phyloP scores from a whole-genome alignment of 2,113 vertebrate species.

The Amblyopsis rosae region DNA sequence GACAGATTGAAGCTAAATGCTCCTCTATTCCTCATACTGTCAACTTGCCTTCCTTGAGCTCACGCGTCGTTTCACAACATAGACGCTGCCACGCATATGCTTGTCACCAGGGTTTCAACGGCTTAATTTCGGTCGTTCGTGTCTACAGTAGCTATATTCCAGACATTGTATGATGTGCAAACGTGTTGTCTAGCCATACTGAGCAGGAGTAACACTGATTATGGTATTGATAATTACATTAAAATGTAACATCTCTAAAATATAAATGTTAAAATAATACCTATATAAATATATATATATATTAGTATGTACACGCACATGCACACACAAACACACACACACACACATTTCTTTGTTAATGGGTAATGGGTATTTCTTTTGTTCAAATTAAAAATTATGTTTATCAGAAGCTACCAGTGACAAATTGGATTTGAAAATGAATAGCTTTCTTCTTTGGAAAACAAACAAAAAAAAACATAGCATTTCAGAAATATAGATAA shows the following conservation, averaged over 20 bases:
- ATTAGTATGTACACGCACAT: not conserved
- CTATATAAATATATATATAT: too few relatives aligned
- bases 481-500: too few relatives aligned
- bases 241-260: too few relatives aligned
- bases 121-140: constrained; percentile 6
- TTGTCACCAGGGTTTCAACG: constrained; percentile 21
- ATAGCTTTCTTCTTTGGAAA: too few relatives aligned
- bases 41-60: constrained; percentile 17
- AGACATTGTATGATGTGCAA: not conserved
- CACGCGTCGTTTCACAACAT: not conserved
- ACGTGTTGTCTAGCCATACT: not conserved
- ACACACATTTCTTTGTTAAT: constrained; percentile 1
- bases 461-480: too few relatives aligned
- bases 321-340: not conserved
- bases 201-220: not conserved
- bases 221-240: too few relatives aligned
- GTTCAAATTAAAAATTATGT: too few relatives aligned
- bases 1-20: constrained; percentile 30
- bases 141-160: not conserved
- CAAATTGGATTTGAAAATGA: too few relatives aligned
- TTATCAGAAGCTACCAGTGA: too few relatives aligned
- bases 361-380: too few relatives aligned
- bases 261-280: too few relatives aligned
- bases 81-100: not conserved
- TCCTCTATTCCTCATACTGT: constrained; percentile 18